phyloP scores from a whole-genome alignment of 2,113 vertebrate species.

The Hemiscyllium ocellatum region DNA sequence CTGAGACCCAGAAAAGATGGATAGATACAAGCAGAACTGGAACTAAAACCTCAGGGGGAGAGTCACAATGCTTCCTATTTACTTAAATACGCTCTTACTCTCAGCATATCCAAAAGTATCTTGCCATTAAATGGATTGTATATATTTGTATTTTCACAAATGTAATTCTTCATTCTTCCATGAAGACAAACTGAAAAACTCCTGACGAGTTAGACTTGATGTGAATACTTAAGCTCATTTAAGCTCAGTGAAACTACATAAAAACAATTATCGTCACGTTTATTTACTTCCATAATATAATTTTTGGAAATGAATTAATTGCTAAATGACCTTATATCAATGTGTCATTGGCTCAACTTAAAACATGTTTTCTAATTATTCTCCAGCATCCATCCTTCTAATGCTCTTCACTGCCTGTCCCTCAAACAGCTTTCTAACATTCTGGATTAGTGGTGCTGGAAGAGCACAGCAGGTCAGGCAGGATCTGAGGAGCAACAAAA shows the following conservation, averaged over 20 bases:
- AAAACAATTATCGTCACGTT: not conserved
- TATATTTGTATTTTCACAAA: not conserved
- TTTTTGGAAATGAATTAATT: not conserved
- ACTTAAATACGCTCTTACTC: not conserved
- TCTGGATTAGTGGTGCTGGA: too few relatives aligned
- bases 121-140: not conserved
- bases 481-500: too few relatives aligned
- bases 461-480: too few relatives aligned
- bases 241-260: not conserved
- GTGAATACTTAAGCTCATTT: not conserved
- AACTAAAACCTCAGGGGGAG: too few relatives aligned
- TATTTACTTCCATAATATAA: not conserved
- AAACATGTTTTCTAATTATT: not conserved
- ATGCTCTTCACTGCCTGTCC: not conserved
- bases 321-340: not conserved
- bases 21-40: too few relatives aligned
- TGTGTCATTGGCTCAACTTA: not conserved
- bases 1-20: too few relatives aligned
- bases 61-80: not conserved
- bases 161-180: not conserved
- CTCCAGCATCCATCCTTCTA: not conserved
- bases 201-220: not conserved
- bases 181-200: not conserved
- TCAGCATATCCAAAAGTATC: not conserved
- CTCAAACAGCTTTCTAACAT: not conserved